Evolutionary conservation across 2,797 vertebrate genomes (phyloP).

Genomic region (Avahi laniger): DNA sequence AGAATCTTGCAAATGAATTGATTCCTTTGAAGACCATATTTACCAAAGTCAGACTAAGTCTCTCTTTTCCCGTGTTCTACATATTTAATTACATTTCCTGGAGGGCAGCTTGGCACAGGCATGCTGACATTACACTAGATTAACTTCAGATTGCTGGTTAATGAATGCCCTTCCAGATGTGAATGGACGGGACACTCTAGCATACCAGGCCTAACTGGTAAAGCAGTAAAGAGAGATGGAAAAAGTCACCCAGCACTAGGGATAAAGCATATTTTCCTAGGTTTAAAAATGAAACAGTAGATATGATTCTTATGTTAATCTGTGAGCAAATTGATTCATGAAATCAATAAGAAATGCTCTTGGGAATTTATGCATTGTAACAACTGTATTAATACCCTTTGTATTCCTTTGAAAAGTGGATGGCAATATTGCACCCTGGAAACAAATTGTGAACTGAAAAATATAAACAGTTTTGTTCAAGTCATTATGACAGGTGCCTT

Average conservation of each 20-base stretch:
- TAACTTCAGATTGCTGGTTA: not conserved
- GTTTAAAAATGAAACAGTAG: not conserved
- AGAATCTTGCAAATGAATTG: constrained; percentile 1
- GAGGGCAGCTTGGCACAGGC: not conserved
- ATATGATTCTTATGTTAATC: not conserved
- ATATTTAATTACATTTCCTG: constrained; percentile 11
- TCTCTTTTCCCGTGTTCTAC: not conserved
- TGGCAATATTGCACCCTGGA: not conserved
- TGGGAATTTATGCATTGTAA: not conserved
- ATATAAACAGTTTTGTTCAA: not conserved
- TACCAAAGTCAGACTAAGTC: not conserved
- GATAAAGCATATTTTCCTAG: not conserved
- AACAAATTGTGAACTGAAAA: constrained; percentile 2
- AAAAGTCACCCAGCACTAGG: not conserved
- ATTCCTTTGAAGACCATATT: constrained; percentile 26
- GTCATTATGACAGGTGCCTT: not conserved
- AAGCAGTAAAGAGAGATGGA: not conserved
- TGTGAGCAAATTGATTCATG: not conserved
- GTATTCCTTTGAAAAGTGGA: not conserved
- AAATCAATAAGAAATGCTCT: constrained; percentile 17
- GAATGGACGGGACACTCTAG: not conserved
- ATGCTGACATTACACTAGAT: not conserved
- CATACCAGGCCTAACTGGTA: not conserved
- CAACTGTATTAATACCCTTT: not conserved
- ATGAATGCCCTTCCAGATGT: not conserved